phyloP scores from a whole-genome alignment of 2,797 vertebrate species.

The Antennarius maculatus region DNA sequence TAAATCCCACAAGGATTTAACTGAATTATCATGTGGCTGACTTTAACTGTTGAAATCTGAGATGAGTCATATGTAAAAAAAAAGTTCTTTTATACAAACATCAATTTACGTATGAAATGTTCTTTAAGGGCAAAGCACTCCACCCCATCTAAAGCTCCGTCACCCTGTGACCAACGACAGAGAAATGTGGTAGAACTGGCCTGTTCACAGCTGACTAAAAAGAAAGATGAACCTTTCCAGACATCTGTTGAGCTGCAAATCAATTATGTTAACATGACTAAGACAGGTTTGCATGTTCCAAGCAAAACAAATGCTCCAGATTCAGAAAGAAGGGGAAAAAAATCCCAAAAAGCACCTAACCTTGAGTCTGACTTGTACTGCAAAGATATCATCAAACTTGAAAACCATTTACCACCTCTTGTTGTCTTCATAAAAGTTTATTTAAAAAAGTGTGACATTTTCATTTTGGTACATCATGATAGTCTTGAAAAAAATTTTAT shows the following conservation, averaged over 20 bases:
- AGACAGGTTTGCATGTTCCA: neutral
- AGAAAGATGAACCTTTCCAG: neutral
- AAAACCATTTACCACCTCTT: too few species aligned
- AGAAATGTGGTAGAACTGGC: constrained; percentile 58
- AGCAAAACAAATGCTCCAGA: neutral
- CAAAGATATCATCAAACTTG: too few species aligned
- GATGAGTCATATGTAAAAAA: neutral
- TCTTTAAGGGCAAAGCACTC: neutral
- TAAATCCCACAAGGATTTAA: too few species aligned
- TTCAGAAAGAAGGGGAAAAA: too few species aligned
- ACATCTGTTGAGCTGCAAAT: constrained; percentile 7
- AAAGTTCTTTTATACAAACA: neutral
- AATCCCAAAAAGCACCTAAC: too few species aligned
- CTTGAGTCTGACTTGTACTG: too few species aligned
- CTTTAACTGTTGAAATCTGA: too few species aligned
- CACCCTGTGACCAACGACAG: constrained; percentile 28
- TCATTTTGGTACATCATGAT: neutral
- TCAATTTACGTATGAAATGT: neutral
- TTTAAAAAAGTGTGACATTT: neutral
- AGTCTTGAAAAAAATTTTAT: neutral
- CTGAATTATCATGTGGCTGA: neutral
- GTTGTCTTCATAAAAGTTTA: neutral
- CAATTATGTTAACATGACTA: neutral
- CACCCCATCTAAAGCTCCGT: neutral
- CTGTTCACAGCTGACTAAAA: constrained; percentile 9